A percentile compares a stretch with the other conserved stretches of the same genome.
phyloP scores from a whole-genome alignment of 2,888 invertebrate species.

The Ashinkailepas kermadecensis region DNA sequence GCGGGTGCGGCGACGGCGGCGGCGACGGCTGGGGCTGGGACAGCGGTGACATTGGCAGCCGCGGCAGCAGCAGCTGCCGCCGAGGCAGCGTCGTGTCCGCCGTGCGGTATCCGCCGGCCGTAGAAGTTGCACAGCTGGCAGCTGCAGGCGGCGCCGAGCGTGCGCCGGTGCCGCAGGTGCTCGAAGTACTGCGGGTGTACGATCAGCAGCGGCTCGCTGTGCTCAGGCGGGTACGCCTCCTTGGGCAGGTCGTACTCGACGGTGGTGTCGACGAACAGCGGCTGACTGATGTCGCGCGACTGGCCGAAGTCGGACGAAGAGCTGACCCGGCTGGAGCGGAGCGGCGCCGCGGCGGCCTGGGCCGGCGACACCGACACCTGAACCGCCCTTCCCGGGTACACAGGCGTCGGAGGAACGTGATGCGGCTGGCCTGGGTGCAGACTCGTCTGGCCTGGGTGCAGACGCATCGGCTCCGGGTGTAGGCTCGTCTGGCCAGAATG shows the following conservation, averaged over 20 bases:
- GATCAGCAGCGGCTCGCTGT: slow-evolving; percentile 15
- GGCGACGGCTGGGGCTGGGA: not conserved
- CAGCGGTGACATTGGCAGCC: too few relatives aligned
- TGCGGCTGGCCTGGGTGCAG: not conserved
- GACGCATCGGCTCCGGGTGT: not conserved
- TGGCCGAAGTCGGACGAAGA: not conserved
- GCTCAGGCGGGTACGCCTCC: slow-evolving; percentile 7
- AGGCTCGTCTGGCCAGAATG: not conserved
- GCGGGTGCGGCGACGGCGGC: not conserved
- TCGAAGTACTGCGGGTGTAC: slow-evolving; percentile 16
- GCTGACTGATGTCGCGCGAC: not conserved
- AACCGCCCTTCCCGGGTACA: not conserved
- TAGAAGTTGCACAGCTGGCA: slow-evolving; percentile 17
- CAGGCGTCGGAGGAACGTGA: not conserved
- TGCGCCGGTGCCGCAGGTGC: slow-evolving; percentile 15
- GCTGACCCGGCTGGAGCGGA: not conserved
- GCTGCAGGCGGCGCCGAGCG: slow-evolving; percentile 1
- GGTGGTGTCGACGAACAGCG: slow-evolving; percentile 13
- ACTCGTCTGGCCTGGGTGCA: not conserved
- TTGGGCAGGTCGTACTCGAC: slow-evolving; percentile 17
- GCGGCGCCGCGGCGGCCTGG: not conserved
- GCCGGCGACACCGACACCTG: not conserved
- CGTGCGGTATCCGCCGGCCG: not conserved
- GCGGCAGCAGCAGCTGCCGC: too few relatives aligned
- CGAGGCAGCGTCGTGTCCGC: not conserved